Conservation (phyloP, 1,140 invertebrate genomes). For the Achatina immaculata region DNA sequence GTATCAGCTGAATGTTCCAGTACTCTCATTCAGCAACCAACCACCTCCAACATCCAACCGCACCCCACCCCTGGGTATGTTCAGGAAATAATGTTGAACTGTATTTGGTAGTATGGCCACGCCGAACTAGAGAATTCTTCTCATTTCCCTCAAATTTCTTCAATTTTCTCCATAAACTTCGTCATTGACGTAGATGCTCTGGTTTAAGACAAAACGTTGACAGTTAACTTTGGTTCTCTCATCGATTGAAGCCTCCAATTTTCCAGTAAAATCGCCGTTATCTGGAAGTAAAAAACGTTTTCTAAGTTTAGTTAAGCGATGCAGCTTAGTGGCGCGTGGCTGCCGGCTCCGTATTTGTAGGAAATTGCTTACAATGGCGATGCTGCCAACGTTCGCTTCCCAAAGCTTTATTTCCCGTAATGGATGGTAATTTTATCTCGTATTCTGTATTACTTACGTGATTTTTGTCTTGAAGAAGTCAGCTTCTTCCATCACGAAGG, state of each 20-base stretch:
- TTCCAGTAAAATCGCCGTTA: background rate
- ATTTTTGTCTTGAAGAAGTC: background rate
- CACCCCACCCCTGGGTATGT: too few relatives aligned
- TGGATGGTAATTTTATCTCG: background rate
- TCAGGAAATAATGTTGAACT: background rate
- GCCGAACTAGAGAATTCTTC: background rate
- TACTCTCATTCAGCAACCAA: too few relatives aligned
- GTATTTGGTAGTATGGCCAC: background rate
- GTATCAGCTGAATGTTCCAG: too few relatives aligned
- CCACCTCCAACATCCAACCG: too few relatives aligned
- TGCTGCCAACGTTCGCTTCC: background rate
- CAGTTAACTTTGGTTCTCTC: background rate
- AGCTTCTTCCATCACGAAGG: background rate
- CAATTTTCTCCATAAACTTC: background rate
- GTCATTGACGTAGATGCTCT: background rate
- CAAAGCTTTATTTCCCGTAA: background rate
- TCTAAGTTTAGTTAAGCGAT: slow-evolving; percentile 6
- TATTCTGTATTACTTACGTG: background rate
- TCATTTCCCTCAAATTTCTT: background rate
- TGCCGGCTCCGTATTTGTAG: background rate
- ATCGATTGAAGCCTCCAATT: background rate
- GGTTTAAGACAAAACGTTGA: background rate
- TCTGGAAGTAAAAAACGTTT: background rate
- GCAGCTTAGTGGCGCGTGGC: background rate
- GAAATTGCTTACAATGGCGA: background rate